Evolutionary conservation across 2,113 vertebrate species (phyloP).

Genomic region (Neomonachus schauinslandi): DNA sequence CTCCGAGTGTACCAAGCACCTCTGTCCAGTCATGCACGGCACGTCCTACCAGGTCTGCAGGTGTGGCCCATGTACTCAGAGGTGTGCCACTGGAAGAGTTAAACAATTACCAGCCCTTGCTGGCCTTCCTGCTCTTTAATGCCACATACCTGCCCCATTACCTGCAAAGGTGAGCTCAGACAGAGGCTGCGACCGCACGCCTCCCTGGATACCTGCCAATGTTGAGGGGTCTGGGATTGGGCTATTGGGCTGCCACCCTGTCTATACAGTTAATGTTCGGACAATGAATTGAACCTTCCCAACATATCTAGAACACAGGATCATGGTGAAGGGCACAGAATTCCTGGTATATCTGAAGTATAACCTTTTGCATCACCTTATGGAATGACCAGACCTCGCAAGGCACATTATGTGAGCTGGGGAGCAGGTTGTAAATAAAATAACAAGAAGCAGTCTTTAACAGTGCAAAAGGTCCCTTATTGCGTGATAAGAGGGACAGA

Average conservation of each 20-base stretch:
- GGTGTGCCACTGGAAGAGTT: slow-evolving; percentile 82
- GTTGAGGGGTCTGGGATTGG: slow-evolving; percentile 76
- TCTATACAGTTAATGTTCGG: slow-evolving; percentile 83
- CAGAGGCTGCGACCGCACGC: slow-evolving; percentile 82
- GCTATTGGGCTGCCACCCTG: slow-evolving; percentile 76
- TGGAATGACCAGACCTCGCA: not conserved
- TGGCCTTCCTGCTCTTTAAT: slow-evolving; percentile 78
- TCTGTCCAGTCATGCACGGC: slow-evolving; percentile 71
- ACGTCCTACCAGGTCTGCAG: slow-evolving; percentile 68
- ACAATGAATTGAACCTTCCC: slow-evolving; percentile 81
- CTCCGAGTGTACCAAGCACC: slow-evolving; percentile 38
- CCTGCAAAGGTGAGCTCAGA: slow-evolving; percentile 83
- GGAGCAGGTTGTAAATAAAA: not conserved
- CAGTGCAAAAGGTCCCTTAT: not conserved
- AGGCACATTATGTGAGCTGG: not conserved
- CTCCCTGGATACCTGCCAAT: slow-evolving; percentile 78
- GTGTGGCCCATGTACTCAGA: slow-evolving; percentile 56
- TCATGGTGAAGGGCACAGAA: slow-evolving; percentile 42
- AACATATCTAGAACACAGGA: slow-evolving; percentile 65
- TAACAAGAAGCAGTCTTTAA: not conserved
- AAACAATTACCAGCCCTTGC: slow-evolving; percentile 72
- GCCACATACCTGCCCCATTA: slow-evolving; percentile 80
- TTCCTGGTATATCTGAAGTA: slow-evolving; percentile 44
- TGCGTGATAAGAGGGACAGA: not conserved
- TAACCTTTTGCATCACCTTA: not conserved